Percentiles rank a stretch among this genome's conserved stretches.
phyloP scores from a whole-genome alignment of 2,888 invertebrate genomes.

The Pemphredon lugubris region DNA sequence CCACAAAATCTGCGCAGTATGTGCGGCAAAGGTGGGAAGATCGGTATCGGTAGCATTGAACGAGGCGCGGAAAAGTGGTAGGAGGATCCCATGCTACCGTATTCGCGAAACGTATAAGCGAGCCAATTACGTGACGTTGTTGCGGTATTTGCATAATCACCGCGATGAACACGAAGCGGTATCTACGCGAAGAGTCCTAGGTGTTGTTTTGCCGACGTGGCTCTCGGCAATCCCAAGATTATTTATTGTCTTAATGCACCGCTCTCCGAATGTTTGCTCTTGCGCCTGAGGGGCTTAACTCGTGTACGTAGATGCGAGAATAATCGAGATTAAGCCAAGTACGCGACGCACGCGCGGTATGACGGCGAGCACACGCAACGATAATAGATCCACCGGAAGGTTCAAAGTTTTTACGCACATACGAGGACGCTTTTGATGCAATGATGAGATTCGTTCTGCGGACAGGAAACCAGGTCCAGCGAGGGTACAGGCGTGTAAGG shows the following conservation, averaged over 20 bases:
- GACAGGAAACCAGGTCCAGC: constrained; percentile 63
- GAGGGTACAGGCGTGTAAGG: constrained; percentile 62
- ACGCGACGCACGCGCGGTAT: background rate
- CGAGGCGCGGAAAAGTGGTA: background rate
- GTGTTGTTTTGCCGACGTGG: background rate
- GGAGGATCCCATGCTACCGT: background rate
- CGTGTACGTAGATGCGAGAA: background rate
- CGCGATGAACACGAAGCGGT: background rate
- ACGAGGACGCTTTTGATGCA: constrained; percentile 69
- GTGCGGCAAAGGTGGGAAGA: background rate
- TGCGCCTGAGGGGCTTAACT: background rate
- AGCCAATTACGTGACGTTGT: constrained; percentile 7
- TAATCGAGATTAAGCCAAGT: constrained; percentile 7
- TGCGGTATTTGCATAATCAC: constrained; percentile 14
- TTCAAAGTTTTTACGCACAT: constrained; percentile 59
- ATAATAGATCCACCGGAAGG: background rate
- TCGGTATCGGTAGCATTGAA: background rate
- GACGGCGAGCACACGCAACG: constrained; percentile 4
- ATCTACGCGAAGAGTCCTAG: background rate
- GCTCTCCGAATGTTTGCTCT: too few species aligned
- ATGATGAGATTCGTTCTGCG: constrained; percentile 65
- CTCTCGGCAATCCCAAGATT: background rate
- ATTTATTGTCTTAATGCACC: constrained; percentile 10
- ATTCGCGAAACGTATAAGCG: background rate
- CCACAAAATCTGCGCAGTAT: too few species aligned